Base-by-base conservation (phyloP, 2,113 vertebrate genomes). In the Physeter macrocephalus region DNA sequence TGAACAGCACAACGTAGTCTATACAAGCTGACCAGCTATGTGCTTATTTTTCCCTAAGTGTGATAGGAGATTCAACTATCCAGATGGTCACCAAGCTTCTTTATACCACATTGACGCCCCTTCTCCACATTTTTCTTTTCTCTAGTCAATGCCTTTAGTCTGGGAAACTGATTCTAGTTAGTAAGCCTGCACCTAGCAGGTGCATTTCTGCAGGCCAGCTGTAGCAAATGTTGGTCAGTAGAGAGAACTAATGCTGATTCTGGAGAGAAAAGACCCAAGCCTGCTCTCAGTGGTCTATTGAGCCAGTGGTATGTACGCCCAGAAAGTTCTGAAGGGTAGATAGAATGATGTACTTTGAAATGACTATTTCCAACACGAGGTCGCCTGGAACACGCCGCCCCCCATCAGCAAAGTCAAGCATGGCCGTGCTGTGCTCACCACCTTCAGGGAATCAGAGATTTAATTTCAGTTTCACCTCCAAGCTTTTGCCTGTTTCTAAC, bases 381-480 rank as follows among this genome's bases (percentile, higher is more conserved):
- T 83, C 41, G 14, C 78, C 18, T 72, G 39, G 41, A 41, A 25
- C 2, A 20, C 84, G 5, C 89, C 1, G 15, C 52, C 0, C 75
- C 92, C 78, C 66, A 2, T 85, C 86, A 25, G 36, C 94, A 92
- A 88, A 95, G 89, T 92, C 83, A 72, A 31, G 34, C 66, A 39
- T 12, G 13, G 43, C 72, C 17, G 12, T 1, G 49, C 82, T 71
- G 66, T 6, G 49, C 69, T 88, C 8, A 10, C 27, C 59, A 3
- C 23, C 96, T 3, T 86, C 4, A 2, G 36, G 64, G 54, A 96
- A 18, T 43, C 59, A 1, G 0, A 2, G 17, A 64, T 92, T 96
- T 81, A 21, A 94, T 92, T 93, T 71, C 49, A 1, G 21, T 88
- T 87, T 97, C 34, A 13, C 62, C 88, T 97, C 57, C 67, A 61